Evolutionary conservation across 2,113 vertebrate genomes (phyloP).

Genomic region (Anser brachyrhynchus): DNA sequence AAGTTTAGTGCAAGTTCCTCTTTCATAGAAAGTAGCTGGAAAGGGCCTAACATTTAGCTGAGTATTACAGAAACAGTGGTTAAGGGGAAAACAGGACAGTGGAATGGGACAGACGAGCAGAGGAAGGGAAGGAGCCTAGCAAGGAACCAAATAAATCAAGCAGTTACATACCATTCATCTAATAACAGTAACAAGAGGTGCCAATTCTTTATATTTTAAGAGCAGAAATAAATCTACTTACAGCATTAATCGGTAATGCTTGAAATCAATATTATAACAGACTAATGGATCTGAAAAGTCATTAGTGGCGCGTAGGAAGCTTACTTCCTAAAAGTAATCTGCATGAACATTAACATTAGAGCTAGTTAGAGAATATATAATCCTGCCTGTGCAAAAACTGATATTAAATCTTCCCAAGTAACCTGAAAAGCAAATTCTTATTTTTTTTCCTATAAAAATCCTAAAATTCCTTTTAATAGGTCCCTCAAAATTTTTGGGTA

Average conservation of each 20-base stretch:
- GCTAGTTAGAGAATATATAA: neutral
- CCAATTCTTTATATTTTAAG: neutral
- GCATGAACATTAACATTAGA: neutral
- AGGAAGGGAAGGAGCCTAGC: neutral
- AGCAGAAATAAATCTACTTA: constrained; percentile 20
- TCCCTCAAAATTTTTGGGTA: neutral
- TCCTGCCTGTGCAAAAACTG: neutral
- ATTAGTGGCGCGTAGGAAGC: neutral
- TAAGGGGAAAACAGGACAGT: neutral
- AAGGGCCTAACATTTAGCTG: neutral
- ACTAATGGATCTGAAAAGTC: constrained; percentile 38
- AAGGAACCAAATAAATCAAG: neutral
- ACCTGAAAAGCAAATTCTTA: neutral
- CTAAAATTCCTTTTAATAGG: neutral
- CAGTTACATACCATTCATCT: neutral
- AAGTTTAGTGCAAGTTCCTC: neutral
- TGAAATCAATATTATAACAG: constrained; percentile 26
- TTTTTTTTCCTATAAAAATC: neutral
- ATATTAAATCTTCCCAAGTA: neutral
- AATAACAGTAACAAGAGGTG: neutral
- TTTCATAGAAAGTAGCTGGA: neutral
- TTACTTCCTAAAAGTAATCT: constrained; percentile 21
- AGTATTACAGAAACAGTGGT: neutral
- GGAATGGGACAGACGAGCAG: neutral
- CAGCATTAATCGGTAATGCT: constrained; percentile 5